Evolutionary conservation across 1,140 invertebrate genomes (phyloP), one percentile per base, ranked within the genome.

Genomic region (Contarinia nasturtii): DNA sequence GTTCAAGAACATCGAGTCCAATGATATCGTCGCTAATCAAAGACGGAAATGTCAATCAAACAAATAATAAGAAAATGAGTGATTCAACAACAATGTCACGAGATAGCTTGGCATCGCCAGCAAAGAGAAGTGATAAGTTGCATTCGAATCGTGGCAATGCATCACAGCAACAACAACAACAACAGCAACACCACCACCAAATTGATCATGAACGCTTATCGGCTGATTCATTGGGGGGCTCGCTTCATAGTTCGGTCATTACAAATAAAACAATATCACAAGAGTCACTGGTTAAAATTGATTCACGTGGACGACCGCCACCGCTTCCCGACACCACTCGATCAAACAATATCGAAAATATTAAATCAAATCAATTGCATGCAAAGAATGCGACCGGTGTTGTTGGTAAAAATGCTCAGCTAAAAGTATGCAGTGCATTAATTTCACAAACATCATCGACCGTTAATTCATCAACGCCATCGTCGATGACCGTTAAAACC

Each of bases 1-100:
- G 59, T 51, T 64, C 77, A 0, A 75, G 77, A 42, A 77, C 74
- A 42, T 78, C 76, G 1, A 79, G 76, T 57, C 78, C 78, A 11
- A 76, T 76, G 1, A 69, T 75, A 54, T 72, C 71, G 45, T 67
- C 73, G 21, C 42, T 66, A 60, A 45, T 53, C 59, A 12, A 58
- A 65, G n/a, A 62, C 64, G 20, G 63, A 61, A 45, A 45, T 58
- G 36, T 22, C 61, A 12, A n/a, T 61, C 47, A 53, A 17, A 57
- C 49, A 49, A 71, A 55, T 64, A 65, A 57, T 50, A 72, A 66
- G 7, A 36, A 40, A 12, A 4, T 15, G 37, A 40, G 12, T 19
- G 43, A 44, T 15, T 54, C 52, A 52, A 60, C 57, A 57, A 33
- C 65, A 61, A 50, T 72, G 15, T 73, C 71, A 2, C 64, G 68